Percentiles rank a stretch among this genome's conserved stretches.
Conservation (phyloP, 2,113 vertebrate species). For the Oncorhynchus tshawytscha region DNA sequence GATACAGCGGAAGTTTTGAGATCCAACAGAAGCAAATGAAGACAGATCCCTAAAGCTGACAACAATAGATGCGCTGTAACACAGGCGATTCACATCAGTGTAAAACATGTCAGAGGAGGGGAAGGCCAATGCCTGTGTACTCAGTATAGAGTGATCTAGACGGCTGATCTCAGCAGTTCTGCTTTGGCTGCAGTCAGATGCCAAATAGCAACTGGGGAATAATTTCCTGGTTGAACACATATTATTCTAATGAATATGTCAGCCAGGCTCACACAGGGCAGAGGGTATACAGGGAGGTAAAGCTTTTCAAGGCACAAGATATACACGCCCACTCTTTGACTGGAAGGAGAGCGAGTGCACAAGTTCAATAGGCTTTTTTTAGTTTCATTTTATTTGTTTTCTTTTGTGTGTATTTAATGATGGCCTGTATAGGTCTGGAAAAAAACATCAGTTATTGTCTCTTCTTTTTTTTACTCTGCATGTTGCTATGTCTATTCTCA, state of each 20-base stretch:
- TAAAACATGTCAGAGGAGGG: not conserved
- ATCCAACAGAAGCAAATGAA: not conserved
- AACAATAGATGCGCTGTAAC: not conserved
- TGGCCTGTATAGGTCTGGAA: too few relatives aligned
- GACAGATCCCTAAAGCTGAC: not conserved
- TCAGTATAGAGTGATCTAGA: conserved; percentile 18
- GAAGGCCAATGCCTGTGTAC: conserved; percentile 12
- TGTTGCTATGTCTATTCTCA: too few relatives aligned
- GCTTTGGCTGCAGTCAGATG: conserved; percentile 15
- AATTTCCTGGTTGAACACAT: conserved; percentile 38
- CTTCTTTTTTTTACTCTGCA: too few relatives aligned
- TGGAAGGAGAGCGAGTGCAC: conserved; percentile 52
- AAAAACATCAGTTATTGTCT: too few relatives aligned
- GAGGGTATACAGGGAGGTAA: conserved; percentile 19
- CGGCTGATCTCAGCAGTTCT: conserved; percentile 10
- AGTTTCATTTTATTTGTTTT: too few relatives aligned
- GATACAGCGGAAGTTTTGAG: not conserved
- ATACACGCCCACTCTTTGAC: conserved; percentile 26
- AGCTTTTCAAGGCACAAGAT: not conserved
- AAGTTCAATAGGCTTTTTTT: not conserved
- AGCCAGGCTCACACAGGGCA: too few relatives aligned
- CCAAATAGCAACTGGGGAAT: conserved; percentile 35
- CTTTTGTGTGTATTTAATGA: too few relatives aligned
- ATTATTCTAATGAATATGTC: conserved; percentile 32
- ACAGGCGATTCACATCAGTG: not conserved